A percentile compares a stretch with the other conserved stretches of the same genome.
These are phyloP conservation scores for Megaptera novaeangliae DNA, from an alignment of 2,113 vertebrate species.

Conservation along the genomic window DNA sequence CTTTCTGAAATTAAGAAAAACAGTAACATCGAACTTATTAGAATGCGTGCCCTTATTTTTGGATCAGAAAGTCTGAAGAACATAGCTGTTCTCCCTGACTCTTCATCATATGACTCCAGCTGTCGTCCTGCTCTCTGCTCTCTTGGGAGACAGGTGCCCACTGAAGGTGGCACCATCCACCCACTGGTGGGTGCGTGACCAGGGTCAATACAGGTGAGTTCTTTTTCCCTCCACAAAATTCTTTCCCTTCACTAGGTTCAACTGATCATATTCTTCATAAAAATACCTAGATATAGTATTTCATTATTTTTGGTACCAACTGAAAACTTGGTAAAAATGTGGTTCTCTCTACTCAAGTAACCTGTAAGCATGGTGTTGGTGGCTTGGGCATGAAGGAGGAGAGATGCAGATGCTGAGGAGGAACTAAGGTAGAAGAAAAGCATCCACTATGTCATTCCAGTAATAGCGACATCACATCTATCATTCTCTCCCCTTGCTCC, in stretches of 20 bases:
- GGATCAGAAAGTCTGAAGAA: too few species aligned
- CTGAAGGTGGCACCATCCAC: rapidly evolving
- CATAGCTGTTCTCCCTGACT: not conserved
- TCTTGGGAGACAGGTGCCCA: not conserved
- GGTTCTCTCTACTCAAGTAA: not conserved
- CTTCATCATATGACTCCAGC: rapidly evolving
- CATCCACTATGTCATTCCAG: not conserved
- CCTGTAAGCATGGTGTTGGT: not conserved
- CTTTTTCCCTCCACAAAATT: not conserved
- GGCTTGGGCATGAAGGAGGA: not conserved
- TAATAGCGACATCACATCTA: not conserved
- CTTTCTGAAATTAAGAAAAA: not conserved
- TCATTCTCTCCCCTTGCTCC: not conserved
- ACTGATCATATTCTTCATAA: not conserved
- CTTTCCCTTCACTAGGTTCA: not conserved
- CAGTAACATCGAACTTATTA: not conserved
- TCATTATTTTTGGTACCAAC: not conserved
- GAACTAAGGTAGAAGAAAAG: not conserved
- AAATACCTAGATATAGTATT: not conserved
- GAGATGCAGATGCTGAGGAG: too few species aligned
- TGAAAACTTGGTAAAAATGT: not conserved
- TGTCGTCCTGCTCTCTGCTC: rapidly evolving
- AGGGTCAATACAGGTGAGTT: rapidly evolving
- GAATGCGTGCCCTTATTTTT: not conserved
- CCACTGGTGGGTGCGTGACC: rapidly evolving